phyloP scores from a whole-genome alignment of 2,113 vertebrate genomes.

The Pholis gunnellus region DNA sequence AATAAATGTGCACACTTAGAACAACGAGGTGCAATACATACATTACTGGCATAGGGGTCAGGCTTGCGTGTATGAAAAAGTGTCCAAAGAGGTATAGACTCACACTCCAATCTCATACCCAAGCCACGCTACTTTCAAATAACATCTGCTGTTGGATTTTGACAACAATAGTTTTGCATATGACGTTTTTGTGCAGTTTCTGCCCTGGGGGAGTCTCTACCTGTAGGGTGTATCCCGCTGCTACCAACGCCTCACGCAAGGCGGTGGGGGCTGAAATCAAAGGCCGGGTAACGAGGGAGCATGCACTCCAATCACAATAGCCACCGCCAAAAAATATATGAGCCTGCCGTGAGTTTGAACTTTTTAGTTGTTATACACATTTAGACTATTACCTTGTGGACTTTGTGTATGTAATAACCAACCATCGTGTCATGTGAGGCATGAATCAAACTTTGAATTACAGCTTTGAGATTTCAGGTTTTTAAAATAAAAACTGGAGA shows the following conservation, averaged over 20 bases:
- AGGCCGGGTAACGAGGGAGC: neutral
- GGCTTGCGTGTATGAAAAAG: slow-evolving; percentile 47
- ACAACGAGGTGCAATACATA: slow-evolving; percentile 48
- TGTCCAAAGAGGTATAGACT: slow-evolving; percentile 41
- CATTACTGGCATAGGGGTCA: slow-evolving; percentile 55
- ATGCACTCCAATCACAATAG: slow-evolving; percentile 25
- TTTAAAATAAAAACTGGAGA: slow-evolving; percentile 48
- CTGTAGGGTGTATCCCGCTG: slow-evolving; percentile 61
- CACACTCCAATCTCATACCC: slow-evolving; percentile 76
- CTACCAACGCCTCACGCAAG: slow-evolving; percentile 32
- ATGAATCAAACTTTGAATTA: neutral
- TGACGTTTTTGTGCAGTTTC: slow-evolving; percentile 66
- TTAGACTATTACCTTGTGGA: neutral
- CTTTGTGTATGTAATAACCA: neutral
- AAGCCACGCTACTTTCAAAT: slow-evolving; percentile 84
- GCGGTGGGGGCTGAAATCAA: slow-evolving; percentile 32
- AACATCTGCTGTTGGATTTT: slow-evolving; percentile 82
- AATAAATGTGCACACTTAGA: neutral
- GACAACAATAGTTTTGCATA: slow-evolving; percentile 81
- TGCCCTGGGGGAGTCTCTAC: slow-evolving; percentile 56
- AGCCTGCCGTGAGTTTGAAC: neutral
- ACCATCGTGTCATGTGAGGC: accelerated
- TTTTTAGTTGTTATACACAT: neutral
- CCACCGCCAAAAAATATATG: neutral
- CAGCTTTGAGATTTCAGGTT: neutral